A percentile compares a stretch with the other conserved stretches of the same genome.
These are phyloP conservation scores for Tragelaphus buxtoni DNA, from an alignment of 2,113 vertebrate genomes.

Conservation along the genomic window DNA sequence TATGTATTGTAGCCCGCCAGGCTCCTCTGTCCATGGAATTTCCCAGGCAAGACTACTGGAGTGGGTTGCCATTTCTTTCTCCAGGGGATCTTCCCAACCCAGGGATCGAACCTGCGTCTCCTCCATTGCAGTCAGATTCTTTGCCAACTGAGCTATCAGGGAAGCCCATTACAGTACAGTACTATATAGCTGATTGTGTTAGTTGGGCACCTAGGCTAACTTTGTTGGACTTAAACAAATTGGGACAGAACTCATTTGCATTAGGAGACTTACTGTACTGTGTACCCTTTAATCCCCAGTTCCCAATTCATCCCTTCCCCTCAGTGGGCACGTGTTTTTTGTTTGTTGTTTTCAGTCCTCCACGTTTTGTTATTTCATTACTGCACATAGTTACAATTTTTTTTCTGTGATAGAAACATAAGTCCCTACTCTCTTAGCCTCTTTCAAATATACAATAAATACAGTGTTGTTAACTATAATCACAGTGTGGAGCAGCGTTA, in stretches of 20 bases:
- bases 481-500: accelerated
- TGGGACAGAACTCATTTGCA: not conserved
- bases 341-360: not conserved
- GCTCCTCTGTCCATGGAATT: not conserved
- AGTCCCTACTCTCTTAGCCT: not conserved
- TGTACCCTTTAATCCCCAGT: not conserved
- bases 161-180: not conserved
- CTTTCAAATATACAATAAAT: not conserved
- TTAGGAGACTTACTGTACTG: not conserved
- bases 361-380: not conserved
- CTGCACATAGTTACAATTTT: not conserved
- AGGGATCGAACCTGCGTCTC: accelerated
- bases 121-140: not conserved
- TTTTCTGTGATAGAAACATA: not conserved
- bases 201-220: not conserved
- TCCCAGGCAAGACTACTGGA: not conserved
- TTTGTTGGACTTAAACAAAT: not conserved
- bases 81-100: not conserved
- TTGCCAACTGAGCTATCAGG: not conserved
- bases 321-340: not conserved
- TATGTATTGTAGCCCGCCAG: not conserved
- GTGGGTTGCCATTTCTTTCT: not conserved
- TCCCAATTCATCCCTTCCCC: not conserved
- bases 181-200: not conserved
- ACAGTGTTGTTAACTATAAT: not conserved